phyloP scores from a whole-genome alignment of 2,888 invertebrate species.

The Cryptus armator region DNA sequence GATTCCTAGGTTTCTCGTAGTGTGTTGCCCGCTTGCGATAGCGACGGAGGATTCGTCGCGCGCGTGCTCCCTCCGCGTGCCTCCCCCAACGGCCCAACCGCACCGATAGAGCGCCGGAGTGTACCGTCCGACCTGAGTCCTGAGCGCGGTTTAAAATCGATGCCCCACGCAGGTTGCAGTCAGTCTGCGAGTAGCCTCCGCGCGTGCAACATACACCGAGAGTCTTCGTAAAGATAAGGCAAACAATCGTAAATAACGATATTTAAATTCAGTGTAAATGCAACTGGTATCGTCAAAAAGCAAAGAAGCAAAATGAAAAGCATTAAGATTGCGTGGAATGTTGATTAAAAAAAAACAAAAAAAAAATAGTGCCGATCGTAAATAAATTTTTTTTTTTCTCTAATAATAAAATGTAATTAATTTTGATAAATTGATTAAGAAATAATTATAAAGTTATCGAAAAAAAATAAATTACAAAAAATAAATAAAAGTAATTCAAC shows the following conservation, averaged over 20 bases:
- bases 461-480: neutral
- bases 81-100: constrained; percentile 58
- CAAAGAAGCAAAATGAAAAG: neutral
- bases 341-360: neutral
- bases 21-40: constrained; percentile 55
- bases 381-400: neutral
- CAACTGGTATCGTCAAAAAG: neutral
- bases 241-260: constrained; percentile 33
- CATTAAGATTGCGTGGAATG: constrained; percentile 1
- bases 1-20: constrained; percentile 55
- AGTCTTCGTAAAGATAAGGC: neutral
- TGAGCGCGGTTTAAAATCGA: constrained; percentile 81
- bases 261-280: constrained; percentile 17
- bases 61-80: constrained; percentile 77
- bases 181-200: constrained; percentile 80
- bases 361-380: neutral
- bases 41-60: constrained; percentile 66
- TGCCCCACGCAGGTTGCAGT: constrained; percentile 81
- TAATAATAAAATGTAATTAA: neutral
- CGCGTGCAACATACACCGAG: constrained; percentile 72
- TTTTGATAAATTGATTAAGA: neutral
- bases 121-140: constrained; percentile 72
- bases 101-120: constrained; percentile 68
- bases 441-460: neutral
- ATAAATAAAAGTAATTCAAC: constrained; percentile 2